Percentiles rank a stretch among this genome's conserved stretches.
phyloP scores from a whole-genome alignment of 2,797 vertebrate genomes.

The Cyprinodon diabolis region DNA sequence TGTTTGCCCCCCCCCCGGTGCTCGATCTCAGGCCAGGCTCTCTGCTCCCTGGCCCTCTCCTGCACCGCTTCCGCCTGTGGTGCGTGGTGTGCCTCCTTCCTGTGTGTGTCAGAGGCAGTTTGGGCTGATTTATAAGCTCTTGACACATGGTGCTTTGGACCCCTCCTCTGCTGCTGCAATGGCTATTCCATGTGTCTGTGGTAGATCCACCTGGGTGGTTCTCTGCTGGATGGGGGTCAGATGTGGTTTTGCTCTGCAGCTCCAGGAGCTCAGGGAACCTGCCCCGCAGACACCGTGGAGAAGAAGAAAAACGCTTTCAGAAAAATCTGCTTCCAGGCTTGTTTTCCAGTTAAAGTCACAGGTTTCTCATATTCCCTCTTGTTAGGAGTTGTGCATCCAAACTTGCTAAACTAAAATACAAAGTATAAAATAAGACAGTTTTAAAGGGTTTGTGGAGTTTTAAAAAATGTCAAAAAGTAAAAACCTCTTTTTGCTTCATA shows the following conservation, averaged over 20 bases:
- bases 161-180: slow-evolving; percentile 74
- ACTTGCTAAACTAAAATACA: not conserved
- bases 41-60: slow-evolving; percentile 67
- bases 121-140: slow-evolving; percentile 80
- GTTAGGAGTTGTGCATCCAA: not conserved
- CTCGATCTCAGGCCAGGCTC: slow-evolving; percentile 58
- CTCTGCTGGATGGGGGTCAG: slow-evolving; percentile 78
- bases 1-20: slow-evolving; percentile 45
- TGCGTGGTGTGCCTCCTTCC: slow-evolving; percentile 74
- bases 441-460: not conserved
- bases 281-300: slow-evolving; percentile 50
- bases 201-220: slow-evolving; percentile 81
- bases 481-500: not conserved
- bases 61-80: slow-evolving; percentile 66
- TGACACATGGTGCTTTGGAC: slow-evolving; percentile 70
- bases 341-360: slow-evolving; percentile 33
- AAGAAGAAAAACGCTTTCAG: slow-evolving; percentile 40
- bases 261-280: slow-evolving; percentile 62
- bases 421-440: not conserved
- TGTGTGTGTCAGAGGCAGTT: slow-evolving; percentile 77
- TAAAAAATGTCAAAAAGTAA: not conserved
- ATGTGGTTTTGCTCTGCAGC: slow-evolving; percentile 69
- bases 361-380: not conserved
- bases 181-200: slow-evolving; percentile 81
- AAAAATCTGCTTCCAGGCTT: slow-evolving; percentile 39